These are phyloP conservation scores for Trachymyrmex cornetzi DNA, from an alignment of 1,140 invertebrate species.

Conservation along the genomic window DNA sequence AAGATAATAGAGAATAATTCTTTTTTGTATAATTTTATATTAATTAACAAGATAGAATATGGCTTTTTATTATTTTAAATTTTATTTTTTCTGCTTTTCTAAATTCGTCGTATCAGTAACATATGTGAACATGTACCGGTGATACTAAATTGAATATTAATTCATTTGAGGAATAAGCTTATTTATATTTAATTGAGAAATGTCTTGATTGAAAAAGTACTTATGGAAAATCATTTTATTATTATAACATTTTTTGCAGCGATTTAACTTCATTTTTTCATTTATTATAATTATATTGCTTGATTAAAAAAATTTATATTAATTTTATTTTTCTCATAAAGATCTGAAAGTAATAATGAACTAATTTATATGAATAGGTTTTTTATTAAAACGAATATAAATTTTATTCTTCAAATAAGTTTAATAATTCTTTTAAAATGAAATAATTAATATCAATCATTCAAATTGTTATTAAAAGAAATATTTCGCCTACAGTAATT, in stretches of 20 bases:
- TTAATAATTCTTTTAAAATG: background rate
- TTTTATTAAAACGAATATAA: slow-evolving; percentile 5
- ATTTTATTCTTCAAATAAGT: background rate
- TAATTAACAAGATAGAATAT: background rate
- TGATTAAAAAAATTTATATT: background rate
- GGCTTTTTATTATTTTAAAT: background rate
- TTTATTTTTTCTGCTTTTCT: background rate
- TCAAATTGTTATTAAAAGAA: background rate
- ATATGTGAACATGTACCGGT: background rate
- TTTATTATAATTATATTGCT: background rate
- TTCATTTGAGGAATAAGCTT: background rate
- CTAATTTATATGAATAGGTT: background rate
- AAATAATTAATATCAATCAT: background rate
- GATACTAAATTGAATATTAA: background rate
- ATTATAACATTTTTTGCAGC: background rate
- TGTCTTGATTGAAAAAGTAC: background rate
- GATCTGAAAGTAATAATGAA: background rate
- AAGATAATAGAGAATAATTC: slow-evolving; percentile 2
- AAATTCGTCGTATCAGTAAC: background rate
- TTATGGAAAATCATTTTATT: background rate
- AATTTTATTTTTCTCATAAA: background rate
- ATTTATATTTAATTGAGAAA: background rate
- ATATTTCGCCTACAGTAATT: background rate
- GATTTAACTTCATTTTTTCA: background rate
- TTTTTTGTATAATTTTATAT: background rate